Conservation (phyloP, 2,113 vertebrate species). For the Solea senegalensis region DNA sequence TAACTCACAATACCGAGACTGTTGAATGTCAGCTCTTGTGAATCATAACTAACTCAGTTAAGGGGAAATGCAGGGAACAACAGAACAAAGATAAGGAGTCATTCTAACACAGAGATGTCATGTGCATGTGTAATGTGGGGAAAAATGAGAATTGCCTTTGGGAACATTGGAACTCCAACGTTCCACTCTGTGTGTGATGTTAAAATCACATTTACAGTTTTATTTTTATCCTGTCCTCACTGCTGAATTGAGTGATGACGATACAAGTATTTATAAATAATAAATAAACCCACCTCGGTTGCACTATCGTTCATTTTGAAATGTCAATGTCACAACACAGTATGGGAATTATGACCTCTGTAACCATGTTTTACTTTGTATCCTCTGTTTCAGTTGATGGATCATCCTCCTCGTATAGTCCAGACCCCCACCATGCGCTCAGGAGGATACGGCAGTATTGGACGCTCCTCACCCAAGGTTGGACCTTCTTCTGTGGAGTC, state of each 20-base stretch:
- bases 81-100: not conserved
- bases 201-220: not conserved
- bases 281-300: too few relatives aligned
- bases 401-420: conserved; percentile 84
- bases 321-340: too few relatives aligned
- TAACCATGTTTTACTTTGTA: not conserved
- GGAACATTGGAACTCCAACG: too few relatives aligned
- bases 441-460: conserved; percentile 86
- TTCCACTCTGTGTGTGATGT: too few relatives aligned
- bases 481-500: not conserved
- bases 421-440: conserved; percentile 93
- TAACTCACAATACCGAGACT: too few relatives aligned
- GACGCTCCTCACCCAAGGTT: conserved; percentile 89
- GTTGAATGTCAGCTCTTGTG: not conserved
- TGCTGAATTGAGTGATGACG: too few relatives aligned
- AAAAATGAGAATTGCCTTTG: too few relatives aligned
- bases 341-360: too few relatives aligned
- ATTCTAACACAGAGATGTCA: not conserved
- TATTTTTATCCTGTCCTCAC: not conserved
- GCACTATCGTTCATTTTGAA: too few relatives aligned
- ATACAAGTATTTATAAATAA: too few relatives aligned
- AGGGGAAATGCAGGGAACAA: conserved; percentile 8
- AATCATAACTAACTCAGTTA: conserved; percentile 20
- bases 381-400: conserved; percentile 82
- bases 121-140: too few relatives aligned